Conservation (phyloP, 2,888 invertebrate genomes). For the Stegana nigrithorax region DNA sequence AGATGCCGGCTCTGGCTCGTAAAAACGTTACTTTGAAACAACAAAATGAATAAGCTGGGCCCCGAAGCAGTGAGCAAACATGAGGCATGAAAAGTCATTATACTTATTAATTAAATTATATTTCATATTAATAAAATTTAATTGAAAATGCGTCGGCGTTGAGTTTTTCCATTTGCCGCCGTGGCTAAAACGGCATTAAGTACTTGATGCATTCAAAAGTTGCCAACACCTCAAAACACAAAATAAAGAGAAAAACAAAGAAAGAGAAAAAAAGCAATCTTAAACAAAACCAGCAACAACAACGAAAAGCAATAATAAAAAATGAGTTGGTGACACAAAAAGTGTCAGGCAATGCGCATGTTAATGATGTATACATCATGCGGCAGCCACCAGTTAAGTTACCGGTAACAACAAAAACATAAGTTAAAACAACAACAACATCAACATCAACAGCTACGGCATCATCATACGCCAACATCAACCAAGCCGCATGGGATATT, state of each 20-base stretch:
- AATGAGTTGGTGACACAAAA: background rate
- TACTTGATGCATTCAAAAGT: background rate
- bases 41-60: no score
- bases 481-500: no score
- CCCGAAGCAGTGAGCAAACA: no score
- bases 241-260: background rate
- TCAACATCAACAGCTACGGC: conserved; percentile 19
- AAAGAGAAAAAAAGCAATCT: background rate
- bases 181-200: no score
- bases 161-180: conserved; percentile 1
- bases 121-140: conserved; percentile 39
- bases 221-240: conserved; percentile 1
- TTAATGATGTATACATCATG: conserved; percentile 1
- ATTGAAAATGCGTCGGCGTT: conserved; percentile 48
- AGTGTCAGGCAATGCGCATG: background rate
- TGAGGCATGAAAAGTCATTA: no score
- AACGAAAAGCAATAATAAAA: background rate
- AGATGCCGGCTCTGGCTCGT: no score
- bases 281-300: no score
- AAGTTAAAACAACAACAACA: conserved; percentile 40
- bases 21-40: no score
- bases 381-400: conserved; percentile 16
- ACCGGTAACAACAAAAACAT: conserved; percentile 20
- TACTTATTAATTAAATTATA: no score
- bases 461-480: conserved; percentile 46